These are phyloP conservation scores for Pasiphila rectangulata DNA, from an alignment of 2,888 invertebrate genomes.

Conservation along the genomic window DNA sequence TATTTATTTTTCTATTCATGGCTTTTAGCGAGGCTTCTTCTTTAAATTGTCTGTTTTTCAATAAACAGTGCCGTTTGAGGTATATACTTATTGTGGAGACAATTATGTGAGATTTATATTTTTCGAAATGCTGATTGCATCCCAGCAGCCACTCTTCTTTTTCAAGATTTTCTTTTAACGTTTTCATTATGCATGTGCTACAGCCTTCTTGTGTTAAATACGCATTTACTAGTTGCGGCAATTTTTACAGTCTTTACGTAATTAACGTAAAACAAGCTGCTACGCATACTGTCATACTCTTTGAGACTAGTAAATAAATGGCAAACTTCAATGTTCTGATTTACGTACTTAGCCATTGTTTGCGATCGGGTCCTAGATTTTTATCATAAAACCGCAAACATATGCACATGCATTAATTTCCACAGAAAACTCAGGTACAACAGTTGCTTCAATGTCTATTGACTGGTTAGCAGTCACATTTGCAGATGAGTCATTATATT, in stretches of 20 bases:
- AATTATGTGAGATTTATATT: too few relatives aligned
- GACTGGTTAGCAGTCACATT: neutral
- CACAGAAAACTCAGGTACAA: slow-evolving; percentile 3
- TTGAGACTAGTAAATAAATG: slow-evolving; percentile 2
- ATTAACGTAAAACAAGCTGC: neutral
- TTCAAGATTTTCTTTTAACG: neutral
- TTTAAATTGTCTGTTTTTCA: too few relatives aligned
- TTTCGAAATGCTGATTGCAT: neutral
- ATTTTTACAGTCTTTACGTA: neutral
- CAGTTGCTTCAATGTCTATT: neutral
- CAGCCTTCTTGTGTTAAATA: neutral
- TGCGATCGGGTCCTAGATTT: slow-evolving; percentile 3
- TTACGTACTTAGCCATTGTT: slow-evolving; percentile 1
- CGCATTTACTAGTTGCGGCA: neutral
- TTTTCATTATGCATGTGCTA: neutral
- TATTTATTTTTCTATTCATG: too few relatives aligned
- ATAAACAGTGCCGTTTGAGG: too few relatives aligned
- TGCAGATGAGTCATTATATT: too few relatives aligned
- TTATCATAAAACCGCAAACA: slow-evolving; percentile 9
- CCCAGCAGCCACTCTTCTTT: neutral
- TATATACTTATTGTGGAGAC: too few relatives aligned
- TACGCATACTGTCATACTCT: neutral
- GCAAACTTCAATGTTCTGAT: neutral
- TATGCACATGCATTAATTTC: slow-evolving; percentile 4
- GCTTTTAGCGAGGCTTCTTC: too few relatives aligned